A percentile compares a stretch with the other conserved stretches of the same genome.
These are phyloP conservation scores for Euphonia xanthogaster DNA, from an alignment of 2,797 vertebrate genomes.

Conservation along the genomic window DNA sequence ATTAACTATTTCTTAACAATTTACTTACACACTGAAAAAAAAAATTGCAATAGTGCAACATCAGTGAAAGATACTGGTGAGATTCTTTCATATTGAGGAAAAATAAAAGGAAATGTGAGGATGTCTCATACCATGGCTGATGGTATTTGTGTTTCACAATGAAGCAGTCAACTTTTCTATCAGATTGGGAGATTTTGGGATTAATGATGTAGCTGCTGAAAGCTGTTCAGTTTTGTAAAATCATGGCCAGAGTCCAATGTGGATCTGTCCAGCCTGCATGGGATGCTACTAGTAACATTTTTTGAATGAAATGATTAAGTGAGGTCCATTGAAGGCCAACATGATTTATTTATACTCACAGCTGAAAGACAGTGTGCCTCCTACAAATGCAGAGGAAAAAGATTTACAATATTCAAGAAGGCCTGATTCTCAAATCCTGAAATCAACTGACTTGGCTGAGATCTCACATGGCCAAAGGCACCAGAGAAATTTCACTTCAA, in stretches of 20 bases:
- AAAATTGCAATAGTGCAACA: not conserved
- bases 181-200: not conserved
- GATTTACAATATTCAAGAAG: not conserved
- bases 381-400: not conserved
- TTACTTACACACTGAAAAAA: not conserved
- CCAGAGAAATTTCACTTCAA: not conserved
- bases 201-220: not conserved
- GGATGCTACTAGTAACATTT: not conserved
- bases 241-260: not conserved
- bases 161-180: not conserved
- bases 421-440: not conserved
- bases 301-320: not conserved
- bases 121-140: accelerated
- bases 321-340: not conserved
- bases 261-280: not conserved
- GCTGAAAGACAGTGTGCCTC: not conserved
- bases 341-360: not conserved
- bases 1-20: conserved; percentile 1
- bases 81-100: not conserved
- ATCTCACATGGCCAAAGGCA: not conserved
- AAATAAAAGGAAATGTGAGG: not conserved
- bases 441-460: not conserved
- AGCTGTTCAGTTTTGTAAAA: not conserved
- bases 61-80: not conserved
- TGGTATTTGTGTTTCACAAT: not conserved